A percentile compares a stretch with the other conserved stretches of the same genome.
These are phyloP conservation scores for Pseudanteris insignis DNA, from an alignment of 2,888 invertebrate genomes.

Conservation along the genomic window DNA sequence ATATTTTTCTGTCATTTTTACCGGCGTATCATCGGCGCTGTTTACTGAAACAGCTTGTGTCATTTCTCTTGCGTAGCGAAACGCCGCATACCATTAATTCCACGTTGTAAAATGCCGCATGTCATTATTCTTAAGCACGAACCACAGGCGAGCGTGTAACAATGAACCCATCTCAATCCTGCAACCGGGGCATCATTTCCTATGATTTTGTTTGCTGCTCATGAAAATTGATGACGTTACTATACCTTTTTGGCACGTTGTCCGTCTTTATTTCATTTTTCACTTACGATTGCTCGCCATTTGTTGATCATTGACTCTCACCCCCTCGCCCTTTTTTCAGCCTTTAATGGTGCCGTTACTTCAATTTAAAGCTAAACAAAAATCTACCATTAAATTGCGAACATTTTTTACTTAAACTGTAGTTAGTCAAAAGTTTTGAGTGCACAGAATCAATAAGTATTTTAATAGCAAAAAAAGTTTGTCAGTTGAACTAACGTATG, in stretches of 20 bases:
- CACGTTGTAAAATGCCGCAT: constrained; percentile 43
- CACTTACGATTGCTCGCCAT: constrained; percentile 23
- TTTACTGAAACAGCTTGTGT: constrained; percentile 39
- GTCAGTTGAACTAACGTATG: too few relatives aligned
- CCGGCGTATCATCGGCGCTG: constrained; percentile 35
- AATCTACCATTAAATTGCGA: too few relatives aligned
- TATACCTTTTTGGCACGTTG: constrained; percentile 37
- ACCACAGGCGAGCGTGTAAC: constrained; percentile 35
- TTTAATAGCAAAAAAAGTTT: too few relatives aligned
- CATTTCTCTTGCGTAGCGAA: constrained; percentile 44
- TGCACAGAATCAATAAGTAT: too few relatives aligned
- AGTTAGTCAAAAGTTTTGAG: too few relatives aligned
- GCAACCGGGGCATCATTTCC: constrained; percentile 33
- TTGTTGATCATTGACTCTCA: too few relatives aligned
- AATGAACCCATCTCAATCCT: constrained; percentile 29
- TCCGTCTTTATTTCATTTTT: constrained; percentile 37
- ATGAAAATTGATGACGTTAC: constrained; percentile 42
- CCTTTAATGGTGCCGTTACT: too few relatives aligned
- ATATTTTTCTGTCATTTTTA: constrained; percentile 38
- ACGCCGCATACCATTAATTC: constrained; percentile 46
- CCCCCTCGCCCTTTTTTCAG: too few relatives aligned
- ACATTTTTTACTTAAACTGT: too few relatives aligned
- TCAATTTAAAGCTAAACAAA: too few relatives aligned
- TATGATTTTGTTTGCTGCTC: constrained; percentile 38
- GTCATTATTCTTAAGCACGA: constrained; percentile 46